These are phyloP conservation scores for Rhadina sibilatrix DNA, from an alignment of 2,113 vertebrate species.

Conservation along the genomic window DNA sequence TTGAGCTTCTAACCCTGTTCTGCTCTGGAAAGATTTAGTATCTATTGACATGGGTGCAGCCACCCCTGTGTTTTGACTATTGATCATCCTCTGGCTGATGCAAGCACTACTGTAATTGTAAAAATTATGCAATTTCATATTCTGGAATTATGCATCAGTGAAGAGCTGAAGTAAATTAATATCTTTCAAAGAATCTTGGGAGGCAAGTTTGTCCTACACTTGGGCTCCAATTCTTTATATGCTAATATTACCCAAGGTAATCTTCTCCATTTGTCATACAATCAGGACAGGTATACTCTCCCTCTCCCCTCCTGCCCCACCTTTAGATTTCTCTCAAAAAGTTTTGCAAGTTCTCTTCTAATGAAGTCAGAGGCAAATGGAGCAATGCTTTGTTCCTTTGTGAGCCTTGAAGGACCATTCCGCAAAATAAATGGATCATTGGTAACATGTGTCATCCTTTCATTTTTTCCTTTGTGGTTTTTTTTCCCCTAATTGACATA, in stretches of 20 bases:
- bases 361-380: neutral
- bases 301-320: neutral
- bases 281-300: neutral
- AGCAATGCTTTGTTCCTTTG: neutral
- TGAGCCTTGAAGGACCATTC: neutral
- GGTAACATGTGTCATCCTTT: neutral
- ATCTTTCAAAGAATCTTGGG: neutral
- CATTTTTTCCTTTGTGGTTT: neutral
- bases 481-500: neutral
- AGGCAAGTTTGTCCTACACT: neutral
- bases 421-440: neutral
- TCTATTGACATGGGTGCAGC: neutral
- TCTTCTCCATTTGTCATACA: neutral
- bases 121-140: neutral
- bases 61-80: neutral
- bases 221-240: neutral
- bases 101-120: neutral
- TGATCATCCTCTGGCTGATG: neutral
- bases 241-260: neutral
- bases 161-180: neutral
- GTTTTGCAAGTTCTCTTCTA: neutral
- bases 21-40: neutral
- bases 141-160: neutral
- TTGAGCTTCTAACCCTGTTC: neutral
- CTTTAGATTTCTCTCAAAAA: neutral